A percentile compares a stretch with the other conserved stretches of the same genome.
Conservation (phyloP, 2,888 invertebrate genomes). For the Drosophila meridiana region DNA sequence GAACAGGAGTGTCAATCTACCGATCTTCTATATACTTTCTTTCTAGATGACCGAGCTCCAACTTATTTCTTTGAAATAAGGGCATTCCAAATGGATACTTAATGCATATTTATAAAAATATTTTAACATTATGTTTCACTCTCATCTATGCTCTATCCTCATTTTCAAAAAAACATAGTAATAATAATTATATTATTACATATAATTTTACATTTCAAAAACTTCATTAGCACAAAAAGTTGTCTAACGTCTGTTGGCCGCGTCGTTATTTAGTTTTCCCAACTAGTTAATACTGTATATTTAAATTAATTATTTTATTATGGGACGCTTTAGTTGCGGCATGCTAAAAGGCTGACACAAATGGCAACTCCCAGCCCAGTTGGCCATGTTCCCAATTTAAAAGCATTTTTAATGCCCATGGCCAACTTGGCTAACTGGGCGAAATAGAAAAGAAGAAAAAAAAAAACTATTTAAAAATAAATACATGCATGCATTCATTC, state of each 20-base stretch:
- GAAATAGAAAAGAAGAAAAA: constrained; percentile 1
- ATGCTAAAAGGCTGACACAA: neutral
- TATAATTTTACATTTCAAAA: neutral
- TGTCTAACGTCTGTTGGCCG: neutral
- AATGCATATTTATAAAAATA: too few relatives aligned
- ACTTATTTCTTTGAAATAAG: too few relatives aligned
- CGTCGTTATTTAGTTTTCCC: neutral
- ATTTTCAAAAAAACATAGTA: neutral
- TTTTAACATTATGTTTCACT: too few relatives aligned
- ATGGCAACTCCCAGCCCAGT: constrained; percentile 4
- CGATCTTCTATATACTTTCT: too few relatives aligned
- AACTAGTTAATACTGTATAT: constrained; percentile 1
- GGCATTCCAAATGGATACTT: too few relatives aligned
- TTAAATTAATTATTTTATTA: constrained; percentile 23
- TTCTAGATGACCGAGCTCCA: too few relatives aligned
- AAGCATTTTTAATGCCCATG: constrained; percentile 38
- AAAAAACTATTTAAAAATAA: constrained; percentile 35
- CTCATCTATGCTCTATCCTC: too few relatives aligned
- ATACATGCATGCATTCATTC: constrained; percentile 29
- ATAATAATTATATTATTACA: neutral
- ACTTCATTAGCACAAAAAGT: neutral
- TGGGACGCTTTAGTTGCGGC: constrained; percentile 8
- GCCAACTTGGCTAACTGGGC: constrained; percentile 35
- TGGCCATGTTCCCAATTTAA: constrained; percentile 24
- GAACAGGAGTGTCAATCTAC: too few relatives aligned